phyloP scores from a whole-genome alignment of 1,140 invertebrate genomes.

The Zaprionus kolodkinae region DNA sequence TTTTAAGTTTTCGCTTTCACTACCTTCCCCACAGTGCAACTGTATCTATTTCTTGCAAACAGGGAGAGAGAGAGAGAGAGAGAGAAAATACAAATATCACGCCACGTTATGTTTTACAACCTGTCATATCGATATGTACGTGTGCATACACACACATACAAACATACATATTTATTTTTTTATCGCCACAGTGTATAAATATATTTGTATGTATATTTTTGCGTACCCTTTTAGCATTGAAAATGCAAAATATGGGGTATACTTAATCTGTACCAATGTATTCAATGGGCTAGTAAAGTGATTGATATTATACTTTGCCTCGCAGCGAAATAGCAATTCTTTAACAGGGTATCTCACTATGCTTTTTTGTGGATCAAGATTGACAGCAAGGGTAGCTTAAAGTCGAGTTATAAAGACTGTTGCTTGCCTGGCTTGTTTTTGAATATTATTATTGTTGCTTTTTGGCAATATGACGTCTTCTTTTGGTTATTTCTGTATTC shows the following conservation, averaged over 20 bases:
- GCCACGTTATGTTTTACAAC: slow-evolving; percentile 70
- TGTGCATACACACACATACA: slow-evolving; percentile 13
- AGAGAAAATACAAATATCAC: slow-evolving; percentile 68
- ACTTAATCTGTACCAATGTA: not conserved
- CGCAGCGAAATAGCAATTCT: too few species aligned
- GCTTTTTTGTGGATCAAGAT: too few species aligned
- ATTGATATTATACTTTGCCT: too few species aligned
- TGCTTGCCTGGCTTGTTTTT: too few species aligned
- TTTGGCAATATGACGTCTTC: slow-evolving; percentile 30
- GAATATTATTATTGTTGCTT: slow-evolving; percentile 52
- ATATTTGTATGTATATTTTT: slow-evolving; percentile 28
- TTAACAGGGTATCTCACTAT: too few species aligned
- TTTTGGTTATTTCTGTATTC: slow-evolving; percentile 19
- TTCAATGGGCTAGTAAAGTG: too few species aligned
- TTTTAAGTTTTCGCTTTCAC: slow-evolving; percentile 50
- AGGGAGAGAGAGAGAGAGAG: slow-evolving; percentile 19
- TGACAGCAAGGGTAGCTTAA: too few species aligned
- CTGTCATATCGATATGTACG: slow-evolving; percentile 43
- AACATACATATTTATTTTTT: slow-evolving; percentile 41
- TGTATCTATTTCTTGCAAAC: slow-evolving; percentile 20
- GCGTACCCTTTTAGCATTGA: not conserved
- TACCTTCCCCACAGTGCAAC: not conserved
- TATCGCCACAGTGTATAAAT: slow-evolving; percentile 26
- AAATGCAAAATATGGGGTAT: too few species aligned
- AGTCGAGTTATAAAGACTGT: too few species aligned